Conservation (phyloP, 2,797 vertebrate genomes). For the Yasuhikotakia modesta region DNA sequence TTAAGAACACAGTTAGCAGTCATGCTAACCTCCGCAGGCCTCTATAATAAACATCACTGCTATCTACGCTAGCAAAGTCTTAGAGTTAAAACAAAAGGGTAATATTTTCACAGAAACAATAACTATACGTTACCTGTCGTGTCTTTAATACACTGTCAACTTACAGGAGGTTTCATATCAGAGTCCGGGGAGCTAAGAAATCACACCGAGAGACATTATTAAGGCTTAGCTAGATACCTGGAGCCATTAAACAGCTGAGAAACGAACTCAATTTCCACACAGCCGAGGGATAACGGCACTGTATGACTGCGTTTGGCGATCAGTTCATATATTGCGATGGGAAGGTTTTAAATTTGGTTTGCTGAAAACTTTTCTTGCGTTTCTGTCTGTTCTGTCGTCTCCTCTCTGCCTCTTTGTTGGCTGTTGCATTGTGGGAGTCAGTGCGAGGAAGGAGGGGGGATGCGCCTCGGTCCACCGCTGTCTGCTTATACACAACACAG, state of each 20-base stretch:
- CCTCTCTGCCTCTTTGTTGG: constrained; percentile 60
- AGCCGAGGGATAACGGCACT: neutral
- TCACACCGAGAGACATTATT: constrained; percentile 35
- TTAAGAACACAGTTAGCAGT: constrained; percentile 34
- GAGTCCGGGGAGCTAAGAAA: constrained; percentile 17
- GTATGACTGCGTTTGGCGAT: neutral
- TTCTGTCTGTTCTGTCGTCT: constrained; percentile 38
- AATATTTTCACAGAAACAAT: neutral
- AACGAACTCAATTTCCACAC: neutral
- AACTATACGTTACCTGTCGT: constrained; percentile 39
- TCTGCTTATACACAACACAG: neutral
- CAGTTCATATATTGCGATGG: neutral
- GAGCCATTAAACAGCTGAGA: constrained; percentile 2
- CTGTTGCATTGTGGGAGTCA: constrained; percentile 63
- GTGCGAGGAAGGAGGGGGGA: neutral
- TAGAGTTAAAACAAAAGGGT: neutral
- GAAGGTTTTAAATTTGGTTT: neutral
- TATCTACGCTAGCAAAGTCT: neutral
- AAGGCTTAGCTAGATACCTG: constrained; percentile 31
- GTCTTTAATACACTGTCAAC: constrained; percentile 40
- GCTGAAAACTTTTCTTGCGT: constrained; percentile 51
- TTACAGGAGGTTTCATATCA: constrained; percentile 38
- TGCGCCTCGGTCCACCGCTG: no score
- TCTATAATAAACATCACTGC: neutral
- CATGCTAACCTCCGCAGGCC: constrained; percentile 33